phyloP scores from a whole-genome alignment of 35 echinoderm and acorn worm genomes.

The Acanthaster planci region DNA sequence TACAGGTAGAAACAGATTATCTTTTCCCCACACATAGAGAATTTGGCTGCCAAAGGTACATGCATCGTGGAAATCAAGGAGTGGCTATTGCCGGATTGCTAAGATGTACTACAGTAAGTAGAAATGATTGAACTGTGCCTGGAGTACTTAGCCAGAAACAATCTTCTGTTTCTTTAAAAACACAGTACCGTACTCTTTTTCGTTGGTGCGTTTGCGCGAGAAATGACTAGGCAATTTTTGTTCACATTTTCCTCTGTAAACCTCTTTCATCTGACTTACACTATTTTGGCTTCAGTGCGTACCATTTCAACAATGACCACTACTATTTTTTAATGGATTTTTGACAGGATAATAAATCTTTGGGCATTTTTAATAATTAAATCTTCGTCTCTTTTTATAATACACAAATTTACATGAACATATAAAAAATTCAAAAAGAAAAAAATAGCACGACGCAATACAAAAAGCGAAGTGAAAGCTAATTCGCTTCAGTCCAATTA shows the following conservation, averaged over 20 bases:
- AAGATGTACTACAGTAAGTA: no score
- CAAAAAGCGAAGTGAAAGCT: conserved; percentile 4
- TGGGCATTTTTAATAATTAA: conserved; percentile 23
- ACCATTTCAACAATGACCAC: not conserved
- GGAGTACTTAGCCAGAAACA: no score
- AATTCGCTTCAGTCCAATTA: not conserved
- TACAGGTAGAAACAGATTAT: no score
- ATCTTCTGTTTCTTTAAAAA: no score
- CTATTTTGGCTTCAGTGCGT: not conserved
- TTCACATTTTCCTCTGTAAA: conserved; percentile 1
- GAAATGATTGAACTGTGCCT: no score
- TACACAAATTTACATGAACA: conserved; percentile 26
- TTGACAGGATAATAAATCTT: conserved; percentile 22
- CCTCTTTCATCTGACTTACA: not conserved
- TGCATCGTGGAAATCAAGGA: no score
- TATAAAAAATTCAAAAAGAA: conserved; percentile 16
- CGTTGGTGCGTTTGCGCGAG: no score
- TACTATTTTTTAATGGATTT: not conserved
- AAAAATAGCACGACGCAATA: not conserved
- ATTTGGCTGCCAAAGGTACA: no score
- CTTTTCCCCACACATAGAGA: no score
- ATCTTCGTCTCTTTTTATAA: conserved; percentile 4
- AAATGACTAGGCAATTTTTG: no score
- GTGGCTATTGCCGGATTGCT: no score
- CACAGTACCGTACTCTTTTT: no score